Base-by-base conservation (phyloP, 2,888 invertebrate species). In the Scelioninae gen. 1 region DNA sequence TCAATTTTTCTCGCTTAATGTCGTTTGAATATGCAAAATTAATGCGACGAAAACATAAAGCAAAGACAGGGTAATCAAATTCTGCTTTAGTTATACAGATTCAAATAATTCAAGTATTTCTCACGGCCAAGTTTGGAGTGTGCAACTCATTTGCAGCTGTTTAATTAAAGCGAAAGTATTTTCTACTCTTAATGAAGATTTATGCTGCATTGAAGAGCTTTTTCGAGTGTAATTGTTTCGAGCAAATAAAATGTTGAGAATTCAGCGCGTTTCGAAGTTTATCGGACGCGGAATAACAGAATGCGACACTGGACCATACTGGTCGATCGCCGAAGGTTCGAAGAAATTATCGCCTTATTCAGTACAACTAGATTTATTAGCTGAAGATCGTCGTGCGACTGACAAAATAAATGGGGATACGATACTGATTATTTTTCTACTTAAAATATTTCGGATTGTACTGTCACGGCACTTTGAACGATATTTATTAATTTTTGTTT, bases 111-210 rank as follows among this genome's bases (percentile, higher is more conserved):
- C 62, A 62, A 81, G 69, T 34, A 38, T 31, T 79, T 66, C 80
- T 80, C 80, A 80, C 68, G 68, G 62, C 62, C 80, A 68, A 69
- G 80, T 80, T 66, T 80, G 55, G 45, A 80, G 75, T 60, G 78
- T 72, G 78, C 65, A 72, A 79, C 79, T 79, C 72, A 79, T 79
- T 79, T 79, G 79, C 79, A 79, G 79, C 72, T 79, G 79, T 72
- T 72, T 79, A 79, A 79, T 79, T 79, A 65, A 71, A 79, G 72
- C 79, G 51, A 79, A 72, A 72, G 79, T 72, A 72, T 79, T 79
- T 72, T 69, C 65, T 29, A 16, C 65, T 51, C 65, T 74, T 80
- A 66, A 80, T 72, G 74, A 80, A 80, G 74, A 72, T 79, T 79
- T 72, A 79, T 79, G 53, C 72, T 63, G 66, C 72, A 71, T 66